Base-by-base conservation (phyloP, 2,113 vertebrate genomes). In the Centropus bengalensis region DNA sequence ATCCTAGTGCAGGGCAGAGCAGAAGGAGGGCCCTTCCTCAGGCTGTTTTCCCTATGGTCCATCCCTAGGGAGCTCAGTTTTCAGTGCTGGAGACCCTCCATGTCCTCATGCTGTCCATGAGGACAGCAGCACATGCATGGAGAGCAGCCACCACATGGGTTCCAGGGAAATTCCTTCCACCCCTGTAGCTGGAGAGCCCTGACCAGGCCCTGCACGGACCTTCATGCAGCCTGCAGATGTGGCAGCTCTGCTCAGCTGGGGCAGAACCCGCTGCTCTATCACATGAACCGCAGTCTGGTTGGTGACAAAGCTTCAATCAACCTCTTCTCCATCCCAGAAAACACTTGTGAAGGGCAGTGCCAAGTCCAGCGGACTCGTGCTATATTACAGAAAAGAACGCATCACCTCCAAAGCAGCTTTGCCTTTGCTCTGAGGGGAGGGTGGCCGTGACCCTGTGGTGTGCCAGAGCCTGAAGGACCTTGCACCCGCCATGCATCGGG, bases 391-490 rank as follows among this genome's bases (percentile, higher is more conserved):
- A 49, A 56, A 70, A 51, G 8, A 71, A n/a, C 2, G 9, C 5
- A 5, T 30, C 7, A 0, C 20, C 54, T 78, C 67, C 56, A 45
- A 16, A 79, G 80, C 47, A 56, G 16, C 38, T 70, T 54, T 12
- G 15, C 28, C 60, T 76, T 45, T 58, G 24, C 75, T 93, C 51
- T 55, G 30, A 38, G 55, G 67, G 47, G n/a, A 36, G 12, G 45
- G 58, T 62, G 9, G 47, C 63, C 0, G 0, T 75, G 88, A 80
- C 60, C 27, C 1, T 21, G 55, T 3, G 27, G 38, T 13, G 74
- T 54, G 54, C 62, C 69, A 17, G 77, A 55, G 51, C 87, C 89
- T 95, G 87, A 84, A 88, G 84, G 71, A 51, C 82, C 91, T 82
- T 89, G 93, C 84, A 66, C 58, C 54, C 70, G 7, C n/a, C 26